A percentile compares a stretch with the other conserved stretches of the same genome.
Conservation (phyloP, 2,113 vertebrate genomes). For the Hemibates koningsi region DNA sequence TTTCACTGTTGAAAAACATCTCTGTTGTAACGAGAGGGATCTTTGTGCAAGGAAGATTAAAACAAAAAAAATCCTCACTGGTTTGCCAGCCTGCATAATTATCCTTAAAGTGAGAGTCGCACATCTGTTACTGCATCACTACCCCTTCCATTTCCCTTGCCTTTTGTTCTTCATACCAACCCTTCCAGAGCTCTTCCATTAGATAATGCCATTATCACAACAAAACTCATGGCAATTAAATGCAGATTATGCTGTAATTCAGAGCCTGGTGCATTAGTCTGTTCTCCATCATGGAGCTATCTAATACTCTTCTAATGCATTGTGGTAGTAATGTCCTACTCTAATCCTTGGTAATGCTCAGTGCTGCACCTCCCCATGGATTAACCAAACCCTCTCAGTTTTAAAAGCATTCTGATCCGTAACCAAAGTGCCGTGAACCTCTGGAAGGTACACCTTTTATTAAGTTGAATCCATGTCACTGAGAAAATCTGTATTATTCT, state of each 20-base stretch:
- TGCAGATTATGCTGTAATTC: slow-evolving; percentile 62
- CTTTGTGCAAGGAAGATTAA: not conserved
- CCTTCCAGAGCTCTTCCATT: slow-evolving; percentile 51
- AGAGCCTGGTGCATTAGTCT: slow-evolving; percentile 60
- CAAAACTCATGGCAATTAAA: slow-evolving; percentile 70
- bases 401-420: slow-evolving; percentile 64
- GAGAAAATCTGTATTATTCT: not conserved
- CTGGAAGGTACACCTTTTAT: slow-evolving; percentile 31
- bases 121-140: not conserved
- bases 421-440: slow-evolving; percentile 27
- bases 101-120: not conserved
- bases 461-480: not conserved
- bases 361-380: slow-evolving; percentile 41
- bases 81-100: not conserved
- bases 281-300: slow-evolving; percentile 56
- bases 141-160: slow-evolving; percentile 9
- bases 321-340: slow-evolving; percentile 55
- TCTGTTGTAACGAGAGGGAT: not conserved
- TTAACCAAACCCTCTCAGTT: slow-evolving; percentile 61
- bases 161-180: slow-evolving; percentile 26
- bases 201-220: slow-evolving; percentile 65
- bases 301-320: slow-evolving; percentile 71
- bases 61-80: not conserved
- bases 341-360: slow-evolving; percentile 66
- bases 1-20: not conserved